Evolutionary conservation across 2,797 vertebrate species (phyloP).

Genomic region (Alcedo quadribrachys): DNA sequence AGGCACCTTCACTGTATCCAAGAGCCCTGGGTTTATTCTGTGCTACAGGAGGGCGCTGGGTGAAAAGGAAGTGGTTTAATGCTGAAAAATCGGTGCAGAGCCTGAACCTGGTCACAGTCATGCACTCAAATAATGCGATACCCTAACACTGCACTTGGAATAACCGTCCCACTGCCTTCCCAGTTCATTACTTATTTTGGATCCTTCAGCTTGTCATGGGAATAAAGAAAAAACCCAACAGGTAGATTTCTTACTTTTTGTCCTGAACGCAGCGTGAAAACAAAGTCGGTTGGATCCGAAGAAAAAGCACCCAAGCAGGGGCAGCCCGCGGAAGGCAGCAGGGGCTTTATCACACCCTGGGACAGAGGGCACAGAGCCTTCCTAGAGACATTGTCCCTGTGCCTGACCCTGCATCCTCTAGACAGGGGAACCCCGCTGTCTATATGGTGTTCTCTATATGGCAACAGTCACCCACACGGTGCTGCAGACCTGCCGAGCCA

Average conservation of each 20-base stretch:
- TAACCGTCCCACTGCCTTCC: background rate
- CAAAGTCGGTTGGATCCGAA: conserved; percentile 13
- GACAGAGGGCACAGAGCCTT: background rate
- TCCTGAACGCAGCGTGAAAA: background rate
- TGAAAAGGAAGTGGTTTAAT: background rate
- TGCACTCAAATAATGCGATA: conserved; percentile 49
- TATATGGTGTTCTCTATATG: accelerated
- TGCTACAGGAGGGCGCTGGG: background rate
- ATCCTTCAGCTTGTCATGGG: conserved; percentile 30
- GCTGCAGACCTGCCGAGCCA: accelerated
- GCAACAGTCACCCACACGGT: accelerated
- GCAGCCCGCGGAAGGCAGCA: accelerated
- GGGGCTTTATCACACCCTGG: background rate
- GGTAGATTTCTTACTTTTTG: conserved; percentile 45
- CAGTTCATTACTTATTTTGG: conserved; percentile 17
- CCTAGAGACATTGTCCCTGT: accelerated
- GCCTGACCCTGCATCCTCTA: background rate
- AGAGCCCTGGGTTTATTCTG: background rate
- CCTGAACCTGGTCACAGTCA: conserved; percentile 16
- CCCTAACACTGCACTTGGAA: background rate
- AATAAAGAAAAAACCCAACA: background rate
- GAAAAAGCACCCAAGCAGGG: background rate
- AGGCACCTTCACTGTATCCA: accelerated
- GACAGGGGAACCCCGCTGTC: background rate
- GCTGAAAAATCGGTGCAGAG: background rate